Conservation (phyloP, 1,140 invertebrate species). For the Philopotamus ludificatus region DNA sequence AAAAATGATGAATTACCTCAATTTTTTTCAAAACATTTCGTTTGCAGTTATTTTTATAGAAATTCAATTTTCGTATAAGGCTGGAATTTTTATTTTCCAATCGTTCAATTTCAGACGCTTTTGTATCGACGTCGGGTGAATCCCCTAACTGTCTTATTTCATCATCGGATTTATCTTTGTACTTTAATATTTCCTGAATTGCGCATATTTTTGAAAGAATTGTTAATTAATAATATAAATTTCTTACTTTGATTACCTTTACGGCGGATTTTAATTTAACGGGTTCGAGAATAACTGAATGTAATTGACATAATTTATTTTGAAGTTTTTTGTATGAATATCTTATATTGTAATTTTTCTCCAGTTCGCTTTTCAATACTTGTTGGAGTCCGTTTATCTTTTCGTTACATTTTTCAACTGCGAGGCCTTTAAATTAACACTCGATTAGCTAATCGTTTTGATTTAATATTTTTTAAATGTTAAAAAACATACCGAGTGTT, state of each 20-base stretch:
- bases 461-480: too few relatives aligned
- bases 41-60: too few relatives aligned
- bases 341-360: slow-evolving; percentile 63
- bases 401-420: slow-evolving; percentile 71
- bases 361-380: slow-evolving; percentile 67
- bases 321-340: slow-evolving; percentile 71
- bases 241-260: slow-evolving; percentile 51
- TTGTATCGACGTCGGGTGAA: too few relatives aligned
- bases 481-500: neutral
- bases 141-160: too few relatives aligned
- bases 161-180: slow-evolving; percentile 6
- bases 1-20: neutral
- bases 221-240: neutral
- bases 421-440: slow-evolving; percentile 62
- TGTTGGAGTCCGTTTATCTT: slow-evolving; percentile 70
- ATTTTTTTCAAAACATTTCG: neutral
- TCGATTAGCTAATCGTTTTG: too few relatives aligned
- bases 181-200: neutral
- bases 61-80: too few relatives aligned
- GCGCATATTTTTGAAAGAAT: neutral
- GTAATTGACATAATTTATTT: slow-evolving; percentile 74
- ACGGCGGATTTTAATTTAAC: slow-evolving; percentile 76
- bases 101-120: too few relatives aligned
- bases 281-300: slow-evolving; percentile 73
- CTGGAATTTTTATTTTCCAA: too few relatives aligned